phyloP scores from a whole-genome alignment of 2,888 invertebrate species.

The Orthonychiurus folsomi region DNA sequence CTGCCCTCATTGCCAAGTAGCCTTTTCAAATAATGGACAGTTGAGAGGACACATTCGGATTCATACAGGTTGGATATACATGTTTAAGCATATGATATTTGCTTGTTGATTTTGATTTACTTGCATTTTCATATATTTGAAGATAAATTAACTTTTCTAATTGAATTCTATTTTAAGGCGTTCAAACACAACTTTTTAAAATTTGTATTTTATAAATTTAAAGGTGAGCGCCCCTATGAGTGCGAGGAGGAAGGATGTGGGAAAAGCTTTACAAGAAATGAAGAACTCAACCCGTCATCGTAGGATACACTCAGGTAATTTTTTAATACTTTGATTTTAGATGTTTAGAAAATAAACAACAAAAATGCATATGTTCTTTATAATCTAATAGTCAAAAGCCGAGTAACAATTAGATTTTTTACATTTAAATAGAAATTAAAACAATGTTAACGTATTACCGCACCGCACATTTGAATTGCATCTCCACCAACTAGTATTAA shows the following conservation, averaged over 20 bases:
- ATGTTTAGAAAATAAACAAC: too few species aligned
- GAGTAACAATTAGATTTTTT: too few species aligned
- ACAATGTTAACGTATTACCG: too few species aligned
- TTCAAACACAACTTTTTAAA: too few species aligned
- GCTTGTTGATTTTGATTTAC: slow-evolving; percentile 1
- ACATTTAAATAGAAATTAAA: too few species aligned
- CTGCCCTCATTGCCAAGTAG: slow-evolving; percentile 70
- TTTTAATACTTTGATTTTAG: background rate
- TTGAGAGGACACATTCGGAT: slow-evolving; percentile 83
- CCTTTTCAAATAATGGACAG: slow-evolving; percentile 89
- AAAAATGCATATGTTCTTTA: too few species aligned
- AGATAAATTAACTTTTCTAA: too few species aligned
- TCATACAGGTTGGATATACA: slow-evolving; percentile 69
- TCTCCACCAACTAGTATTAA: too few species aligned
- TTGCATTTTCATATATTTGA: background rate
- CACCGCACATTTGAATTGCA: too few species aligned
- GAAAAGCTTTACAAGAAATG: slow-evolving; percentile 83
- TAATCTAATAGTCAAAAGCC: too few species aligned
- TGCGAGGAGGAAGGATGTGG: slow-evolving; percentile 78
- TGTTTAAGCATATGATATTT: background rate
- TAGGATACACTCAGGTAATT: slow-evolving; percentile 65
- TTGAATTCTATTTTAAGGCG: too few species aligned
- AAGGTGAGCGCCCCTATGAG: slow-evolving; percentile 76
- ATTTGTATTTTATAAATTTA: slow-evolving; percentile 33
- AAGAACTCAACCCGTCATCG: slow-evolving; percentile 86